Evolutionary conservation across 2,888 invertebrate genomes (phyloP).

Genomic region (Hetaerina titia): DNA sequence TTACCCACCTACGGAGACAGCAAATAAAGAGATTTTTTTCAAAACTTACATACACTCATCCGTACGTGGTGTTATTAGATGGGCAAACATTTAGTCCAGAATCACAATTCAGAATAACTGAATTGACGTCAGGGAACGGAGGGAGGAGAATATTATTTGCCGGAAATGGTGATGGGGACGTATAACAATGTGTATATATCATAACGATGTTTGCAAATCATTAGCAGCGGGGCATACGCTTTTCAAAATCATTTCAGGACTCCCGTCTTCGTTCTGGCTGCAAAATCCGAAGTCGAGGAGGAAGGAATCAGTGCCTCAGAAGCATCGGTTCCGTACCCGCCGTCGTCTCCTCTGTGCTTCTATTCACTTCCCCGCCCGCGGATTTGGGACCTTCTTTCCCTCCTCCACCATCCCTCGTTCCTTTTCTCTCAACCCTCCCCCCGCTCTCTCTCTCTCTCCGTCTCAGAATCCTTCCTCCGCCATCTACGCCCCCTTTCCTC

Average conservation of each 20-base stretch:
- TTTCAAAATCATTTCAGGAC: not conserved
- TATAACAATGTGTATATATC: not conserved
- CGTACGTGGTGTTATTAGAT: not conserved
- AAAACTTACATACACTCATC: no score
- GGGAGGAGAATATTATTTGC: not conserved
- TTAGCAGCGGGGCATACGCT: not conserved
- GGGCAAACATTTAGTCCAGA: not conserved
- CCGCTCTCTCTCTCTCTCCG: not conserved
- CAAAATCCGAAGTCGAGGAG: not conserved
- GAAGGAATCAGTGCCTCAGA: not conserved
- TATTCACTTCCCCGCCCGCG: not conserved
- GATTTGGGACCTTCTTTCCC: not conserved
- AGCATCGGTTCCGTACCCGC: not conserved
- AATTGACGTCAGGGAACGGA: not conserved
- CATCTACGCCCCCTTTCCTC: not conserved
- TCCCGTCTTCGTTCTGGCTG: not conserved
- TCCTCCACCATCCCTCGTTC: not conserved
- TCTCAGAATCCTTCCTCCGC: not conserved
- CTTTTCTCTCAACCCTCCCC: not conserved
- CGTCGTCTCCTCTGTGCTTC: not conserved
- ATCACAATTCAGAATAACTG: not conserved
- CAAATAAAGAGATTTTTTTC: no score
- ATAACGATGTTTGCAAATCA: conserved; percentile 9
- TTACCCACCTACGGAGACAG: no score
- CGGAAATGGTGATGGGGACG: not conserved